Evolutionary conservation across 2,113 vertebrate species (phyloP).

Genomic region (Cyanoderma ruficeps): DNA sequence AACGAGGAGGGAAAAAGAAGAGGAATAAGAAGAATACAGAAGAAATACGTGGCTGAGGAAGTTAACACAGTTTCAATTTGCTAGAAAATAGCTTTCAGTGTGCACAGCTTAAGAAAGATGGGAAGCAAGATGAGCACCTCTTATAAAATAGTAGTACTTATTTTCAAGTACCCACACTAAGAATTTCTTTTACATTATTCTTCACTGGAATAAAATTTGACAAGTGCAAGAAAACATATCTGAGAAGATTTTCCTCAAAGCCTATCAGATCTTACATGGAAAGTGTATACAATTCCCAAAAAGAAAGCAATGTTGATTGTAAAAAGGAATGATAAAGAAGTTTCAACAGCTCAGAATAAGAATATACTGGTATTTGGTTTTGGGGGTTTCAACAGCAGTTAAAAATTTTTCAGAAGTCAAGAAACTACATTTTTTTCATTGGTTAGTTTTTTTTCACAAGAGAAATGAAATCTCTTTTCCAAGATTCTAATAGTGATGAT

Average conservation of each 20-base stretch:
- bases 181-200: background rate
- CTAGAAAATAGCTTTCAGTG: background rate
- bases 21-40: background rate
- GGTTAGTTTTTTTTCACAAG: background rate
- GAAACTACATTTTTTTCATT: background rate
- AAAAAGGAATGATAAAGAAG: background rate
- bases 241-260: background rate
- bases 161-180: background rate
- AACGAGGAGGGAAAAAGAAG: background rate
- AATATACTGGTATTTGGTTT: background rate
- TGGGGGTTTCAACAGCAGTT: background rate
- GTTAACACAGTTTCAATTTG: background rate
- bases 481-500: background rate
- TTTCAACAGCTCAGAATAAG: background rate
- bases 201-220: background rate
- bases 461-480: background rate
- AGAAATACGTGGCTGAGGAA: background rate
- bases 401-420: background rate
- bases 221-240: background rate
- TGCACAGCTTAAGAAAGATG: background rate
- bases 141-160: background rate
- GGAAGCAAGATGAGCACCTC: background rate
- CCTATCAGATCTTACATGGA: background rate
- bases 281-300: background rate
- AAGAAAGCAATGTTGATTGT: background rate